Evolutionary conservation across 1,140 invertebrate genomes (phyloP).

Genomic region (Cotesia vestalis): DNA sequence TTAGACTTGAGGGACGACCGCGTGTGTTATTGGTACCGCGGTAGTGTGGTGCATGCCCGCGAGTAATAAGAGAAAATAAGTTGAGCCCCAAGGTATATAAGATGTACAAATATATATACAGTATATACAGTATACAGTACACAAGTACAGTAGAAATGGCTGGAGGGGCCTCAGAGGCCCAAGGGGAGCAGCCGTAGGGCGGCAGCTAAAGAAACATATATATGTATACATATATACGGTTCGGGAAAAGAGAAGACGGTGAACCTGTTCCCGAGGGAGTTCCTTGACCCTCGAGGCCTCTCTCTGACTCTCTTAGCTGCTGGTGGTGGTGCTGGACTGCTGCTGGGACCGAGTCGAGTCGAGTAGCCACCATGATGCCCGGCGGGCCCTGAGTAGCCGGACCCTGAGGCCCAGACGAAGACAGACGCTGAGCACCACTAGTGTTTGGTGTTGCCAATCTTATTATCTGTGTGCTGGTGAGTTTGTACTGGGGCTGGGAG

Average conservation of each 20-base stretch:
- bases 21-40: constrained; percentile 33
- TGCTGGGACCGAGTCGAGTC: constrained; percentile 42
- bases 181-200: constrained; percentile 25
- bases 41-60: constrained; percentile 19
- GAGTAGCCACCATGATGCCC: constrained; percentile 59
- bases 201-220: constrained; percentile 29
- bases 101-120: constrained; percentile 5
- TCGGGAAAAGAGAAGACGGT: constrained; percentile 50
- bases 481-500: not conserved
- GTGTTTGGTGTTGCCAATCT: constrained; percentile 19
- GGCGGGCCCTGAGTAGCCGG: constrained; percentile 47
- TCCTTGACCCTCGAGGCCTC: constrained; percentile 62
- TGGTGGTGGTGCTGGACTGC: constrained; percentile 26
- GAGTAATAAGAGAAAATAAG: constrained; percentile 39
- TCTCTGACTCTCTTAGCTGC: constrained; percentile 31
- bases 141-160: not conserved
- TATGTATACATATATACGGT: not conserved
- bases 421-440: constrained; percentile 27
- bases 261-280: constrained; percentile 67
- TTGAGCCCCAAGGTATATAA: constrained; percentile 35
- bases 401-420: constrained; percentile 30
- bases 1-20: constrained; percentile 8
- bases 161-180: constrained; percentile 26
- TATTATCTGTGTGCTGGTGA: constrained; percentile 7
- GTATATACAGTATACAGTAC: not conserved